phyloP scores from a whole-genome alignment of 1,140 invertebrate species.

The Eueides isabella region DNA sequence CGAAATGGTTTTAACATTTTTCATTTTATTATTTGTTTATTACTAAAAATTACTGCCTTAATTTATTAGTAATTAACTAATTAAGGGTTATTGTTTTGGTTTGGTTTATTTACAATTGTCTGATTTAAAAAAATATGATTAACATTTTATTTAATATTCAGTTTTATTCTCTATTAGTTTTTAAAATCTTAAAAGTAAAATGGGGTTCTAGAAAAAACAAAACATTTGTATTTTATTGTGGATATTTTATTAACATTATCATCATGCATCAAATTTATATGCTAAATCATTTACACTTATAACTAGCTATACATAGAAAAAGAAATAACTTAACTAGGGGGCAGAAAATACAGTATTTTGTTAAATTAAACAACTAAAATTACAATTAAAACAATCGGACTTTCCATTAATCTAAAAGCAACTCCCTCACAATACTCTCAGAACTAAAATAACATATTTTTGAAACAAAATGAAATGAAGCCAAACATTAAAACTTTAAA shows the following conservation, averaged over 20 bases:
- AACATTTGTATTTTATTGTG: conserved; percentile 76
- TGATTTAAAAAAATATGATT: too few species aligned
- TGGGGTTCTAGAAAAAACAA: conserved; percentile 47
- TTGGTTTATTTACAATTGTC: too few species aligned
- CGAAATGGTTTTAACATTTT: too few species aligned
- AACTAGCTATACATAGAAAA: conserved; percentile 81
- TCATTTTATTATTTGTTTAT: too few species aligned
- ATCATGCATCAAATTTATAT: conserved; percentile 82
- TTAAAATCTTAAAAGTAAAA: conserved; percentile 5
- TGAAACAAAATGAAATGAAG: conserved; percentile 2
- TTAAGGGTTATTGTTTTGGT: too few species aligned
- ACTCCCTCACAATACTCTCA: conserved; percentile 74
- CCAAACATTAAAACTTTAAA: conserved; percentile 8
- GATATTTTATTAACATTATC: conserved; percentile 82
- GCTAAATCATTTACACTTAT: conserved; percentile 82
- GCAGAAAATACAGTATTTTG: conserved; percentile 81
- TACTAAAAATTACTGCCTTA: too few species aligned
- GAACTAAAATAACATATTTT: conserved; percentile 49
- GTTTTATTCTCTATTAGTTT: neutral
- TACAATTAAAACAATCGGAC: conserved; percentile 76
- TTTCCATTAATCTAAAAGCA: conserved; percentile 76
- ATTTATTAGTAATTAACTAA: too few species aligned
- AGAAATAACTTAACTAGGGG: conserved; percentile 80
- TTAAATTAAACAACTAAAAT: conserved; percentile 79
- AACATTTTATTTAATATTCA: neutral